Evolutionary conservation across 2,797 vertebrate species (phyloP).

Genomic region (Aphelocoma californica): DNA sequence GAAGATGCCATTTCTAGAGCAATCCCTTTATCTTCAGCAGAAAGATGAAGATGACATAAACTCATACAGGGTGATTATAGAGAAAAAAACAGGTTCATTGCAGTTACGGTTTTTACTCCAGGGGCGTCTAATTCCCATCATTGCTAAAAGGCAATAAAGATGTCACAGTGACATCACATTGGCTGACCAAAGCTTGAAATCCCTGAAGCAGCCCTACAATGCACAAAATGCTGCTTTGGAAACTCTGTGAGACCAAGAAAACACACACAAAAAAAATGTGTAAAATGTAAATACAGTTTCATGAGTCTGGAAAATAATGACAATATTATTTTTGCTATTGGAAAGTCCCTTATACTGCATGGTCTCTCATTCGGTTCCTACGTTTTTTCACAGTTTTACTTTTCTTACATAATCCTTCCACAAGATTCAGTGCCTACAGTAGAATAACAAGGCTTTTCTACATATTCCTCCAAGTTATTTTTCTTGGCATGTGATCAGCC

Average conservation of each 20-base stretch:
- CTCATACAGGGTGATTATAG: neutral
- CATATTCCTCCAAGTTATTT: slow-evolving; percentile 23
- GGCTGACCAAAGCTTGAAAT: neutral
- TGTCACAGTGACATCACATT: neutral
- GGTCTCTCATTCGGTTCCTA: neutral
- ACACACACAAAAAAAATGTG: neutral
- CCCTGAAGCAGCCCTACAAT: neutral
- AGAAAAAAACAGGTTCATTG: neutral
- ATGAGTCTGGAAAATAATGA: neutral
- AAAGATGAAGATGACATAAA: neutral
- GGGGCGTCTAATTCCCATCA: neutral
- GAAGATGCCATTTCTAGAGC: neutral
- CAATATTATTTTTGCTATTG: neutral
- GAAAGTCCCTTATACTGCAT: fast-evolving
- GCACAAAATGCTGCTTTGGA: neutral
- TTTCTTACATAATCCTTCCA: neutral
- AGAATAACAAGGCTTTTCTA: slow-evolving; percentile 6
- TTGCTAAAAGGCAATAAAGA: neutral
- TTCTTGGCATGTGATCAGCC: neutral
- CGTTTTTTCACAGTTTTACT: slow-evolving; percentile 15
- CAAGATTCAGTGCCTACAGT: neutral
- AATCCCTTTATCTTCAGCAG: neutral
- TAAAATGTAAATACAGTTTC: neutral
- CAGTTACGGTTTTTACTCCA: neutral
- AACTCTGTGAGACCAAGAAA: neutral